Conservation (phyloP, 2,797 vertebrate genomes). For the Botia almorhae region DNA sequence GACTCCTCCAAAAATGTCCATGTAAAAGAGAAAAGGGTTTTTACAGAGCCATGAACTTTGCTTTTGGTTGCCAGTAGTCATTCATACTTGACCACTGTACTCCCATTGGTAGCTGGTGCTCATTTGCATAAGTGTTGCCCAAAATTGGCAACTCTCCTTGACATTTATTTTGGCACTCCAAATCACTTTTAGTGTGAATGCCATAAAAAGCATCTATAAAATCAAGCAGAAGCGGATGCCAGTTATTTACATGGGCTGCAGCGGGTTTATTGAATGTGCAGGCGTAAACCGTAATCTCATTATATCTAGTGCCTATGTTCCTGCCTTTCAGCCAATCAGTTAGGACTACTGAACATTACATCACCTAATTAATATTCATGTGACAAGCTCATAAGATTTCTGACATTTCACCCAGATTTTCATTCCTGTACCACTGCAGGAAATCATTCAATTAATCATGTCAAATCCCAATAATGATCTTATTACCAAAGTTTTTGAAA, state of each 20-base stretch:
- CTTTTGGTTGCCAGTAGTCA: neutral
- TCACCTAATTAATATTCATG: neutral
- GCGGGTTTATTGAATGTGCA: neutral
- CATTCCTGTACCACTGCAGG: neutral
- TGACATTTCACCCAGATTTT: neutral
- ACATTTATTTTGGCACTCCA: neutral
- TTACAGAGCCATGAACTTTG: neutral
- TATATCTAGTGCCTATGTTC: neutral
- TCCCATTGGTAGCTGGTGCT: neutral
- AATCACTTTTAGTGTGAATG: neutral
- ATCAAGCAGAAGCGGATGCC: neutral
- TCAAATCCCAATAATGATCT: neutral
- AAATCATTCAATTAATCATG: neutral
- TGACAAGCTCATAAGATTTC: too few relatives aligned
- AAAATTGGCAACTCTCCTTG: neutral
- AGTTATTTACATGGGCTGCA: neutral
- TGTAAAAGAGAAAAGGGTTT: neutral
- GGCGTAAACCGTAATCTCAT: neutral
- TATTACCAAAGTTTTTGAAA: conserved; percentile 5
- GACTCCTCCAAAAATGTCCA: neutral
- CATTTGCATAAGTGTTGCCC: neutral
- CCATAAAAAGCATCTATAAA: neutral
- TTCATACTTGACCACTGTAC: neutral
- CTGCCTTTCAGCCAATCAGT: neutral
- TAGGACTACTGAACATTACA: neutral